Base-by-base conservation (phyloP, 2,797 vertebrate genomes). In the Zalophus californianus region DNA sequence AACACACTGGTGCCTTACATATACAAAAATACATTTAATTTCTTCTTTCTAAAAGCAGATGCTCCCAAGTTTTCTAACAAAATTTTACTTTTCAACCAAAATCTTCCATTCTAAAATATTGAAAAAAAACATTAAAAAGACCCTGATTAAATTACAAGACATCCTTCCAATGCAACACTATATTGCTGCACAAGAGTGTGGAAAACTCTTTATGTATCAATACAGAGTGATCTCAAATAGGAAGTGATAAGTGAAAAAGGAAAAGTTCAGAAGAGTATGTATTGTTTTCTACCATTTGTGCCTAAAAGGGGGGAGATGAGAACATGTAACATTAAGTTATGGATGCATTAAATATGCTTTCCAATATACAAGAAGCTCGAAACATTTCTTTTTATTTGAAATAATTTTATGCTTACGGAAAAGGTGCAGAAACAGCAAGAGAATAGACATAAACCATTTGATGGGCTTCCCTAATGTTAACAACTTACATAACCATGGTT, bases 81-180 rank as follows among this genome's bases (percentile, higher is more conserved):
- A 96, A 92, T 44, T 90, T 52, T 79, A 52, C 7, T 95, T 97
- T 78, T 90, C 11, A 52, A 95, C 14, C 80, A 92, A 94, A 93
- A 95, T 44, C 6, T 85, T 95, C n/a, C 21, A 64, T 48, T 38
- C 52, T 92, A 93, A 97, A 88, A 85, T 52, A 90, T 0, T 75
- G 25, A 2, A 25, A 44, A 64, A 93, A 50, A 83, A 25, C 0
- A 82, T 54, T 41, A 75, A 7, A 44, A 73, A 85, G 6, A 79
- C 27, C 35, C 14, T 73, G 68, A 82, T 62, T 92, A 86, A 83
- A 60, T 29, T 56, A 72, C 0, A 77, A 12, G 6, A 86, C 38
- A 86, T 25, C 4, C 32, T 44, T 68, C 52, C 4, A 90, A 90
- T 52, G 50, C 16, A 94, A 20, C 41, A 56, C 60, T 82, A 79